Evolutionary conservation across 2,888 invertebrate genomes (phyloP).

Genomic region (Polydrusus cervinus): DNA sequence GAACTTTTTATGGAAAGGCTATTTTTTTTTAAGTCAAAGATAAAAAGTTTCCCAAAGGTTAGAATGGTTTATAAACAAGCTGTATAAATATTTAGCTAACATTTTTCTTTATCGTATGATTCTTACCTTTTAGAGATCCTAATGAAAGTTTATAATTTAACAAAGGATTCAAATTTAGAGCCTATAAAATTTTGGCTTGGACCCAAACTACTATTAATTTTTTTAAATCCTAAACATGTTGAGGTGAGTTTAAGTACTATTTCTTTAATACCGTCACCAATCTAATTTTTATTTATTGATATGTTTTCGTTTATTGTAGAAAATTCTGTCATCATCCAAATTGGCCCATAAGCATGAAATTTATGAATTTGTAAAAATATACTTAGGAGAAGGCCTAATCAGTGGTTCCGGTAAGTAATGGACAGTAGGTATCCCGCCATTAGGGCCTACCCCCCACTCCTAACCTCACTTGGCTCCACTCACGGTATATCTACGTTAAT

Average conservation of each 20-base stretch:
- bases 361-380: constrained; percentile 58
- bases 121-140: constrained; percentile 55
- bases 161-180: constrained; percentile 40
- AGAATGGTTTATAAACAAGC: no score
- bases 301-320: constrained; percentile 52
- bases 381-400: constrained; percentile 59
- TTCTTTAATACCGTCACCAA: background rate
- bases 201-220: constrained; percentile 56
- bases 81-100: no score
- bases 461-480: no score
- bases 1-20: no score
- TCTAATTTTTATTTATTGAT: background rate
- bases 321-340: constrained; percentile 59
- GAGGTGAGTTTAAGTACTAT: constrained; percentile 54
- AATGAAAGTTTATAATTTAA: constrained; percentile 51
- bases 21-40: no score
- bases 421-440: background rate
- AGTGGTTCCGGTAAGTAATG: constrained; percentile 58
- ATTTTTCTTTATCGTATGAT: no score
- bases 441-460: no score
- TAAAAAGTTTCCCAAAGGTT: no score
- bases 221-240: constrained; percentile 57
- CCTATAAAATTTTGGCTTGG: constrained; percentile 61
- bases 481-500: no score
- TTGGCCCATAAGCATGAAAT: constrained; percentile 59